phyloP scores from a whole-genome alignment of 2,888 invertebrate species.

The Caenorhabditis doughertyi region DNA sequence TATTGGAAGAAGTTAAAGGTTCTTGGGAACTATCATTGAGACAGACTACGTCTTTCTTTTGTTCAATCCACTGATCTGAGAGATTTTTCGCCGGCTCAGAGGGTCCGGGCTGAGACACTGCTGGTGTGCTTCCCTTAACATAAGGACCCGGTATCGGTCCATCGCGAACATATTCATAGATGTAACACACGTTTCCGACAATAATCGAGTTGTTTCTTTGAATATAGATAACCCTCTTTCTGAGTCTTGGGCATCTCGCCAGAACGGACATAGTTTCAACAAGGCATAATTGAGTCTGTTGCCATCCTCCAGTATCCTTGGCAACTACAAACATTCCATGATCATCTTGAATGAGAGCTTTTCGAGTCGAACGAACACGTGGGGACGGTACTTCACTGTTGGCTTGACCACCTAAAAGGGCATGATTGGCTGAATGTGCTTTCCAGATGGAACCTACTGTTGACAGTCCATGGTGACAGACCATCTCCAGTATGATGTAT shows the following conservation, averaged over 20 bases:
- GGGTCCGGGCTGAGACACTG: background rate
- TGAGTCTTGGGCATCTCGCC: slow-evolving; percentile 69
- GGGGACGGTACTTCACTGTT: slow-evolving; percentile 55
- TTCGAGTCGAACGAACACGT: slow-evolving; percentile 68
- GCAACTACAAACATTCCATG: slow-evolving; percentile 44
- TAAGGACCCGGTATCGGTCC: slow-evolving; percentile 65
- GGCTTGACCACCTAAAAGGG: background rate
- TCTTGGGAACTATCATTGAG: background rate
- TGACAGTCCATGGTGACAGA: slow-evolving; percentile 75
- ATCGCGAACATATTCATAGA: slow-evolving; percentile 72
- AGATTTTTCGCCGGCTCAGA: background rate
- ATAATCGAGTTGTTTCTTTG: slow-evolving; percentile 63
- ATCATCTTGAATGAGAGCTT: slow-evolving; percentile 57
- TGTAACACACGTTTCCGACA: slow-evolving; percentile 68
- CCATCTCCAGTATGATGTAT: slow-evolving; percentile 71
- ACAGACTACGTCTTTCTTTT: slow-evolving; percentile 12
- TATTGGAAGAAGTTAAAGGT: slow-evolving; percentile 19
- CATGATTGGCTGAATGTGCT: background rate
- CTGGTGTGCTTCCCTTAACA: slow-evolving; percentile 35
- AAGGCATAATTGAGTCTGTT: slow-evolving; percentile 59
- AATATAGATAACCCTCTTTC: slow-evolving; percentile 70
- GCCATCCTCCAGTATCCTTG: slow-evolving; percentile 60
- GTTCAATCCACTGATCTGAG: slow-evolving; percentile 15
- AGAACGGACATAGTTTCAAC: slow-evolving; percentile 73
- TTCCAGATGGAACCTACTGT: slow-evolving; percentile 15